Evolutionary conservation across 2,797 vertebrate genomes (phyloP), one percentile per base, ranked within the genome.

Genomic region (Pempheris klunzingeri): DNA sequence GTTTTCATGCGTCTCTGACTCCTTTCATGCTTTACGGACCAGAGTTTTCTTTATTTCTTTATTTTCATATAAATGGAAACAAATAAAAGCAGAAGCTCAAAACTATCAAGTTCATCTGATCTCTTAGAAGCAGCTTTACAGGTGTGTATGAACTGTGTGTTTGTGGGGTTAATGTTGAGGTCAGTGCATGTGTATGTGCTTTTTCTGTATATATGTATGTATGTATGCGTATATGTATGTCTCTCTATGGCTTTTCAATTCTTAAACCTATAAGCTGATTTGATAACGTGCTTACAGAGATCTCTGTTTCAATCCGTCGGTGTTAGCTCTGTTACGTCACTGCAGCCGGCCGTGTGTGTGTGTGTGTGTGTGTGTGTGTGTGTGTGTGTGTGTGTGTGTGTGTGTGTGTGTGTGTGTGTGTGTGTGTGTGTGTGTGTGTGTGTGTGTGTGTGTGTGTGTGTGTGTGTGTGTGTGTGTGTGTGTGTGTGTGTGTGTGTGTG

Each of bases 251-350:
- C 79, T 88, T 62, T 61, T 59, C 32, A 54, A 64, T 70, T 87
- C 75, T 91, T 82, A 85, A 88, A 86, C 80, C 92, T 86, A 70
- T 93, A 91, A 94, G 93, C 92, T 94, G 91, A 92, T 94, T 90
- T 89, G 86, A 79, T 92, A 89, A 92, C 87, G 24, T 87, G 84
- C 92, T 95, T 91, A 90, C 82, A 79, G 80, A 83, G 90, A 93
- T 93, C 90, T 88, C 78, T 34, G 84, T 92, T 93, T 92, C 90
- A 92, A 91, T 92, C 89, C 75, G 7, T 39, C 60, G 83, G 83
- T 85, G 90, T 92, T 89, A 87, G 84, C 81, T 73, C 57, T 67
- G 85, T 94, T 94, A 93, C 93, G 91, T 94, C 93, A 94, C 76
- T 58, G 78, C 82, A 83, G 74, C 76, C 34, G 15, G 20, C 55